Conservation (phyloP, 2,797 vertebrate genomes). For the Pipistrellus pygmaeus region DNA sequence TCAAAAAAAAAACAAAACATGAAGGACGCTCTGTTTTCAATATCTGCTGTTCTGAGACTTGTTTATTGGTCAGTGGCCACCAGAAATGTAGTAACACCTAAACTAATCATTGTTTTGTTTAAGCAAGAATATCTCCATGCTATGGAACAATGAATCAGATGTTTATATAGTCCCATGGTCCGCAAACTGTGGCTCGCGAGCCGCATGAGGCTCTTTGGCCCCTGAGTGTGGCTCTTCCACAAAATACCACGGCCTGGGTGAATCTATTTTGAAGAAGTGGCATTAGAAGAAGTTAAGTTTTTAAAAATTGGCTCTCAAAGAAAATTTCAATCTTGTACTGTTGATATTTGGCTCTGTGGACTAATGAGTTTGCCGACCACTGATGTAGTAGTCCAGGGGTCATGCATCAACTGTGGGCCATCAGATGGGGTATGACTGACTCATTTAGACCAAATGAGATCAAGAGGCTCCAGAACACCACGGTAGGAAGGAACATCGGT, state of each 20-base stretch:
- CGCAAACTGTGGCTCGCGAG: too few relatives aligned
- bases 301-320: too few relatives aligned
- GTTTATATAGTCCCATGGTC: neutral
- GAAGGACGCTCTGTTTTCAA: conserved; percentile 13
- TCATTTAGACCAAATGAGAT: neutral
- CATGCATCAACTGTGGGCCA: neutral
- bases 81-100: conserved; percentile 8
- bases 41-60: conserved; percentile 20
- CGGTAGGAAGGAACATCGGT: neutral
- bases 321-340: too few relatives aligned
- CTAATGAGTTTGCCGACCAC: too few relatives aligned
- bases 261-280: too few relatives aligned
- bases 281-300: too few relatives aligned
- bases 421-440: neutral
- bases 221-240: too few relatives aligned
- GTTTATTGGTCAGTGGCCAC: neutral
- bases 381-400: neutral
- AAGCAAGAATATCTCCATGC: neutral
- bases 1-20: neutral
- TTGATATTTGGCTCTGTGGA: too few relatives aligned
- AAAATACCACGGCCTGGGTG: too few relatives aligned
- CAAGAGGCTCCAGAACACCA: neutral
- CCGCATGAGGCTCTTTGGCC: too few relatives aligned
- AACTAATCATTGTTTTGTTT: neutral
- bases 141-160: neutral